Conservation (phyloP, 2,888 invertebrate genomes). For the Thelaira solivaga region DNA sequence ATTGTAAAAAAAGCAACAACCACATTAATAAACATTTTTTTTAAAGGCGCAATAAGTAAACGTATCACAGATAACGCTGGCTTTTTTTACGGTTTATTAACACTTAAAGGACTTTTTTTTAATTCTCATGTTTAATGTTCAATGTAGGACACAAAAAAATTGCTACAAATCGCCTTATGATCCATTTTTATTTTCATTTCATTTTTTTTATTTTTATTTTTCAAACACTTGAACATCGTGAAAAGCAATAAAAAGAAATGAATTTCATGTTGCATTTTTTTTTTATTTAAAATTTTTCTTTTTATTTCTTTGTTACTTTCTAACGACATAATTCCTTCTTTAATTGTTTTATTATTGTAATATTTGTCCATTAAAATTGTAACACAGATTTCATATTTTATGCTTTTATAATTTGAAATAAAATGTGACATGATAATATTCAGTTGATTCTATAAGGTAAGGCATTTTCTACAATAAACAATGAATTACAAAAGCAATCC, state of each 20-base stretch:
- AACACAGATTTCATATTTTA: too few species aligned
- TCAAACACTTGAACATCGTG: too few species aligned
- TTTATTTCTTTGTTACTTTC: too few species aligned
- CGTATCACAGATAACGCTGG: too few species aligned
- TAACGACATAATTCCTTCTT: slow-evolving; percentile 71
- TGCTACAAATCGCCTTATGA: slow-evolving; percentile 73
- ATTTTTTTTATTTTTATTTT: too few species aligned
- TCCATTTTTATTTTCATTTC: slow-evolving; percentile 57
- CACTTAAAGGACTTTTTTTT: slow-evolving; percentile 37
- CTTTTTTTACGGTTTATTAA: slow-evolving; percentile 65
- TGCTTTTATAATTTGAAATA: too few species aligned
- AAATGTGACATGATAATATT: too few species aligned
- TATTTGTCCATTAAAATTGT: slow-evolving; percentile 33
- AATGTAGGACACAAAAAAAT: slow-evolving; percentile 64
- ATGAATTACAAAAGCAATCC: too few species aligned
- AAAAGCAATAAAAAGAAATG: slow-evolving; percentile 18
- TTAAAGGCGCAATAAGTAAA: background rate
- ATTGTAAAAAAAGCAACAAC: slow-evolving; percentile 29
- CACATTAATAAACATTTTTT: background rate
- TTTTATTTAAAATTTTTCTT: slow-evolving; percentile 51
- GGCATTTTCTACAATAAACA: too few species aligned
- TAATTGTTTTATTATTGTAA: slow-evolving; percentile 65
- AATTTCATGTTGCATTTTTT: slow-evolving; percentile 38
- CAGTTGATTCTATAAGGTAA: too few species aligned
- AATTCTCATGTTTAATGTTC: slow-evolving; percentile 67